phyloP scores from a whole-genome alignment of 1,140 invertebrate genomes.

The Chrysopa pallens region DNA sequence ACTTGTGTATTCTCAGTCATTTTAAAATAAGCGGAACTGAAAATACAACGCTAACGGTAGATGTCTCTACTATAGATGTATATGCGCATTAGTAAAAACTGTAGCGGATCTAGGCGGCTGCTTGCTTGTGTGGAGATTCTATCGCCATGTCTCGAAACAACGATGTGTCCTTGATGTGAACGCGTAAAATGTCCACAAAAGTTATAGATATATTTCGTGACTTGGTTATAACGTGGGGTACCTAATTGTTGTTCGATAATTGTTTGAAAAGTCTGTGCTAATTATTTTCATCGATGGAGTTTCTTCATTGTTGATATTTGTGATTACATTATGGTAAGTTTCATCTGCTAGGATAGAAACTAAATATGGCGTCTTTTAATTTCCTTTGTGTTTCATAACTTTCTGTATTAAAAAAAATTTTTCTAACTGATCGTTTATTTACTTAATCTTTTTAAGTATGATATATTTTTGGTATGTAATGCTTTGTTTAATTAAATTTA shows the following conservation, averaged over 20 bases:
- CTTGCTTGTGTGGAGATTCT: slow-evolving; percentile 2
- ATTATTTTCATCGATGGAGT: slow-evolving; percentile 29
- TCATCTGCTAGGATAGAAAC: slow-evolving; percentile 17
- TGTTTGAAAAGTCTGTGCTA: slow-evolving; percentile 20
- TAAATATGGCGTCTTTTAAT: slow-evolving; percentile 35
- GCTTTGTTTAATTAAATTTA: too few relatives aligned
- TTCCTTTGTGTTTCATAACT: slow-evolving; percentile 27
- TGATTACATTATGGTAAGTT: slow-evolving; percentile 44
- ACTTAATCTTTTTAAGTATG: too few relatives aligned
- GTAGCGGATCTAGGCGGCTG: slow-evolving; percentile 3
- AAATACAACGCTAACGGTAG: slow-evolving; percentile 11
- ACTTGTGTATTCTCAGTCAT: neutral
- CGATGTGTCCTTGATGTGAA: slow-evolving; percentile 30
- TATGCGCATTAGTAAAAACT: neutral
- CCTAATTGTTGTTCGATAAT: slow-evolving; percentile 24
- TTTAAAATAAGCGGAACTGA: neutral
- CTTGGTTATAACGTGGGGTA: slow-evolving; percentile 31
- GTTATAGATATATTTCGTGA: slow-evolving; percentile 27
- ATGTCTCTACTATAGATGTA: neutral
- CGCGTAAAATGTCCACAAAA: slow-evolving; percentile 28
- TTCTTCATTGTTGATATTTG: slow-evolving; percentile 28
- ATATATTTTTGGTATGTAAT: too few relatives aligned
- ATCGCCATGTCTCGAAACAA: slow-evolving; percentile 39
- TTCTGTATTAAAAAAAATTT: too few relatives aligned
- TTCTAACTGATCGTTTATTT: too few relatives aligned